These are phyloP conservation scores for Syngnathoides biaculeatus DNA, from an alignment of 2,113 vertebrate species.

Conservation along the genomic window DNA sequence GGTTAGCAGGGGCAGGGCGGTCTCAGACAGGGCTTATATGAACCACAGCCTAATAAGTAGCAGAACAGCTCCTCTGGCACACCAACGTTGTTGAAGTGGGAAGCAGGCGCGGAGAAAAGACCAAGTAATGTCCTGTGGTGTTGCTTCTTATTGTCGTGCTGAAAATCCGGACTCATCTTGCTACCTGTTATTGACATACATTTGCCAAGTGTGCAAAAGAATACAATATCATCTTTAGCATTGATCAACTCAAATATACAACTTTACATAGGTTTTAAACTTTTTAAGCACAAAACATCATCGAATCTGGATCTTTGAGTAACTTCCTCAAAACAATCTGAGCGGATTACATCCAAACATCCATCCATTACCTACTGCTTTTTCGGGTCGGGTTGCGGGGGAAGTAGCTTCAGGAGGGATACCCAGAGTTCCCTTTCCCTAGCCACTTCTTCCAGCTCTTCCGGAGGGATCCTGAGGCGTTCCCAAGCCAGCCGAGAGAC, in stretches of 20 bases:
- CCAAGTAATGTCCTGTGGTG: constrained; percentile 70
- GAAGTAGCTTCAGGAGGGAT: no score
- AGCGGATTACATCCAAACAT: no score
- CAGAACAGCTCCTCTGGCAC: constrained; percentile 53
- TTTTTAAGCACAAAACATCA: background rate
- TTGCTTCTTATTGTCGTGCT: constrained; percentile 45
- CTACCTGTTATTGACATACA: constrained; percentile 44
- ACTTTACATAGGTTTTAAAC: background rate
- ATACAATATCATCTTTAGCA: background rate
- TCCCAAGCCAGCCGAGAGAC: no score
- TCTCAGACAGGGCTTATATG: constrained; percentile 59
- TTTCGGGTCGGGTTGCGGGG: no score
- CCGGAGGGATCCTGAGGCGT: no score
- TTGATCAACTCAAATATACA: background rate
- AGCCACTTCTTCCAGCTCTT: no score
- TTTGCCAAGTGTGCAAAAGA: background rate
- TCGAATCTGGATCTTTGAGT: background rate
- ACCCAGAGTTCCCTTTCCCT: no score
- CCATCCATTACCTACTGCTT: no score
- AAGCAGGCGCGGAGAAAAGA: constrained; percentile 45
- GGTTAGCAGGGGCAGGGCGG: constrained; percentile 49
- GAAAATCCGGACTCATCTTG: constrained; percentile 50
- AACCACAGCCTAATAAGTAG: constrained; percentile 63
- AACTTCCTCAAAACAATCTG: no score
- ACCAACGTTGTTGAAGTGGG: constrained; percentile 44